A percentile compares a stretch with the other conserved stretches of the same genome.
Evolutionary conservation across 2,888 invertebrate species (phyloP).

Genomic region (Loripinus fragilis): DNA sequence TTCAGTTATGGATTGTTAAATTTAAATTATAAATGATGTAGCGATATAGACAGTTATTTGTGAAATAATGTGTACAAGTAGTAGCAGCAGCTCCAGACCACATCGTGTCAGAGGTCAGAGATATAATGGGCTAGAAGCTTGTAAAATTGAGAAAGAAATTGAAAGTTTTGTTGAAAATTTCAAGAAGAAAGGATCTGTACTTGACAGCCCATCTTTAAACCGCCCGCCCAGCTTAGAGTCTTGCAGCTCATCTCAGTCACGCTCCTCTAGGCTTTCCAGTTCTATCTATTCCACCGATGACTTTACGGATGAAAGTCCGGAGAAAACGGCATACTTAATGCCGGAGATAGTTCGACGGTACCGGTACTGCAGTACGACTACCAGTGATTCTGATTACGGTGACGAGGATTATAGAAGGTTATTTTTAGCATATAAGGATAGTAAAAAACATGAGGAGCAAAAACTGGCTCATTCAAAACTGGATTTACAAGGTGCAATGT

Average conservation of each 20-base stretch:
- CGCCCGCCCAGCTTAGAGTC: slow-evolving; percentile 62
- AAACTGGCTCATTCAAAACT: not conserved
- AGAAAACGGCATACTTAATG: slow-evolving; percentile 62
- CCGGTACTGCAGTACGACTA: slow-evolving; percentile 59
- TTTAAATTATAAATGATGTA: too few relatives aligned
- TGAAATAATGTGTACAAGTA: slow-evolving; percentile 53
- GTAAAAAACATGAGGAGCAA: slow-evolving; percentile 45
- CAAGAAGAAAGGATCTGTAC: slow-evolving; percentile 71
- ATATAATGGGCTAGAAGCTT: slow-evolving; percentile 59
- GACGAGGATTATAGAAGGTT: slow-evolving; percentile 57
- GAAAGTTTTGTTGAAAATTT: slow-evolving; percentile 78
- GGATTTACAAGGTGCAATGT: not conserved
- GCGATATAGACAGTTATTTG: not conserved
- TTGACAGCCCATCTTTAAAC: slow-evolving; percentile 67
- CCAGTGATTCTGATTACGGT: slow-evolving; percentile 66
- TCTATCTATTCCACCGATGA: slow-evolving; percentile 75
- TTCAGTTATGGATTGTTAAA: too few relatives aligned
- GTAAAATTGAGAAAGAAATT: slow-evolving; percentile 77
- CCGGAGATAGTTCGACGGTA: slow-evolving; percentile 63
- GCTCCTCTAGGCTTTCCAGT: slow-evolving; percentile 70
- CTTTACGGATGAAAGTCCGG: slow-evolving; percentile 71
- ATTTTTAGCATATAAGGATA: slow-evolving; percentile 58
- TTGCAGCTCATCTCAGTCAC: slow-evolving; percentile 56
- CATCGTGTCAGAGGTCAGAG: slow-evolving; percentile 58
- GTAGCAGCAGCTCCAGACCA: slow-evolving; percentile 25